These are phyloP conservation scores for Drosophila mayaguana DNA, from an alignment of 2,888 invertebrate genomes.

Conservation along the genomic window DNA sequence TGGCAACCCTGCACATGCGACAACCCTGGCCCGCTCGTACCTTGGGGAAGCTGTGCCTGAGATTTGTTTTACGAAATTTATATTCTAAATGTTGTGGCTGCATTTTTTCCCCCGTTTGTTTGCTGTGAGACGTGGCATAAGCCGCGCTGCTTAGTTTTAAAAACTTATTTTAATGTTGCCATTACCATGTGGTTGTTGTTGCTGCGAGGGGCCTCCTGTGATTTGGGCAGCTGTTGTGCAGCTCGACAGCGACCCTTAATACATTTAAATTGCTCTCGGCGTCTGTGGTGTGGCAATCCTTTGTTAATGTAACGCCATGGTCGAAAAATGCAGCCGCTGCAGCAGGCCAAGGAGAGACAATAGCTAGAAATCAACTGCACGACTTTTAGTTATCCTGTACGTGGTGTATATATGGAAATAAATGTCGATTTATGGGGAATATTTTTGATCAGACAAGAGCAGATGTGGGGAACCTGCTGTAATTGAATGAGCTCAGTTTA, in stretches of 20 bases:
- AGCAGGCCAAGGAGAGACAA: neutral
- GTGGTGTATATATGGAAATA: neutral
- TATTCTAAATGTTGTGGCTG: conserved; percentile 57
- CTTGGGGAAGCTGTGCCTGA: conserved; percentile 59
- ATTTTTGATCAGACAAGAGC: no score
- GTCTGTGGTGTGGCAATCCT: conserved; percentile 39
- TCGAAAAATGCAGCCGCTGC: conserved; percentile 10
- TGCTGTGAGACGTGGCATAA: conserved; percentile 48
- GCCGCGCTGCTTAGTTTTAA: conserved; percentile 63
- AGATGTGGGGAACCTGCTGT: no score
- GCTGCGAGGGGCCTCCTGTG: conserved; percentile 37
- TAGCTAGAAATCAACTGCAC: neutral
- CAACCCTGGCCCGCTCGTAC: conserved; percentile 29
- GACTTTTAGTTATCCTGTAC: neutral
- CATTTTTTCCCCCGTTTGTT: conserved; percentile 21
- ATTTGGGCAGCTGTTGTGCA: conserved; percentile 51
- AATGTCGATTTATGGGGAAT: neutral
- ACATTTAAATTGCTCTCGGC: conserved; percentile 60
- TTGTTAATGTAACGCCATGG: conserved; percentile 42
- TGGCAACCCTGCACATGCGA: conserved; percentile 5
- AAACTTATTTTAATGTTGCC: conserved; percentile 66
- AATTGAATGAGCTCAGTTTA: no score
- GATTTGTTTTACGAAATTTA: conserved; percentile 69
- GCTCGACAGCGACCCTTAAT: conserved; percentile 52
- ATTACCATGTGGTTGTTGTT: conserved; percentile 27